Evolutionary conservation across 2,797 vertebrate genomes (phyloP).

Genomic region (Brotula barbata): DNA sequence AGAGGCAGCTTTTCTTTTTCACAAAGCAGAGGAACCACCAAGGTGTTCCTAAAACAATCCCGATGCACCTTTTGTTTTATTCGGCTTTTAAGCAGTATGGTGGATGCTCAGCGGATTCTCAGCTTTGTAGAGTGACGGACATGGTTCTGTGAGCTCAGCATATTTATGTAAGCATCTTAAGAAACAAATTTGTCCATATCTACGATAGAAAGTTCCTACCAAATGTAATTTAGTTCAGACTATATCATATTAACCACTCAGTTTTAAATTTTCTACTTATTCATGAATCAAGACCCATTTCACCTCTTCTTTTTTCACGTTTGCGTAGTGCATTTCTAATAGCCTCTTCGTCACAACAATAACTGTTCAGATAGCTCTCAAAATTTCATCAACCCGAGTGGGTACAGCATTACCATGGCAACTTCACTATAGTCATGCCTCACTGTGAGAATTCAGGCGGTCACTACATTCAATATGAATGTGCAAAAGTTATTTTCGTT

Average conservation of each 20-base stretch:
- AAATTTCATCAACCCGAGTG: background rate
- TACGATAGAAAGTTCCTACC: conserved; percentile 21
- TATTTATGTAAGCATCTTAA: background rate
- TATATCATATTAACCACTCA: too few species aligned
- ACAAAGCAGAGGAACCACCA: too few species aligned
- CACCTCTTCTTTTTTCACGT: background rate
- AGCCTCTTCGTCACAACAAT: background rate
- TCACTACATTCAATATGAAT: too few species aligned
- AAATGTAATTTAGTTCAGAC: too few species aligned
- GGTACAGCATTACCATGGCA: background rate
- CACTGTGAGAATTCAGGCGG: background rate
- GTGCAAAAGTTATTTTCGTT: too few species aligned
- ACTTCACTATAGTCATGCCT: too few species aligned
- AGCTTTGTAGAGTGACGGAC: background rate
- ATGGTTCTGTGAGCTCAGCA: background rate
- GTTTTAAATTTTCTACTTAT: too few species aligned
- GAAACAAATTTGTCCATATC: conserved; percentile 2
- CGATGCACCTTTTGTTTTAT: background rate
- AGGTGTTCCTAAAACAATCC: background rate
- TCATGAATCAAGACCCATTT: too few species aligned
- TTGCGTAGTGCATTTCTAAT: background rate
- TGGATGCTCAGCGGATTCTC: background rate
- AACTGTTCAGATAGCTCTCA: background rate
- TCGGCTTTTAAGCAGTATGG: conserved; percentile 1
- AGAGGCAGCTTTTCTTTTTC: background rate